Evolutionary conservation across 2,113 vertebrate species (phyloP), one percentile per base, ranked within the genome.

Genomic region (Rhineura floridana): DNA sequence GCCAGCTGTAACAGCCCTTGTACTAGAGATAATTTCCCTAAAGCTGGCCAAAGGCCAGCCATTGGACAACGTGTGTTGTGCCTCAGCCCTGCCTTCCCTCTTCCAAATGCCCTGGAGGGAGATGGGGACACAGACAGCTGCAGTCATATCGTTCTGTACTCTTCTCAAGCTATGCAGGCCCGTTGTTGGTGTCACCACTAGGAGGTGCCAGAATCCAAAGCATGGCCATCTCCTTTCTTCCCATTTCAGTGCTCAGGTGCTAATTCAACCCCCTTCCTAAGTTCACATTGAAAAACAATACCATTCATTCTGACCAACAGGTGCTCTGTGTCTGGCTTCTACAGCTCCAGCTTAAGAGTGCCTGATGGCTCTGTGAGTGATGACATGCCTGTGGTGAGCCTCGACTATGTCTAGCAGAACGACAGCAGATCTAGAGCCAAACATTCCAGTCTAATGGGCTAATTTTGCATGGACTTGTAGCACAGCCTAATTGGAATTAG

Each of bases 381-480:
- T 83, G 80, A 88, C 69, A 83, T 82, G 80, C 55, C 80, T 76
- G 69, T 30, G 55, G 79, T 39, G 3, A 75, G 33, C 86, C 55
- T 65, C 44, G 23, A 48, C 80, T 79, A 39, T 65, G 55, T 73
- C 80, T 82, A 65, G 76, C 59, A 82, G 86, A 83, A 82, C 52
- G 86, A 21, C 55, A 82, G 59, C 87, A 83, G 79, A 82, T 88
- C 70, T 19, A 50, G 42, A 63, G 69, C 33, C 33, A 50, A 73
- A 62, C 87, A 88, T 88, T 83, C 87, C 80, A 76, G 55, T 82
- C 80, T 82, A 88, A 88, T 88, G 69, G 79, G 55, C 81, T 88
- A 28, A 83, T 88, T 88, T 88, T 65, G 79, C 69, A 75, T 39
- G 79, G 79, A 75, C 79, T 75, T 63, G 69, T 81, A 48, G 52